Conservation (phyloP, 2,888 invertebrate genomes). For the Thecophora atra region DNA sequence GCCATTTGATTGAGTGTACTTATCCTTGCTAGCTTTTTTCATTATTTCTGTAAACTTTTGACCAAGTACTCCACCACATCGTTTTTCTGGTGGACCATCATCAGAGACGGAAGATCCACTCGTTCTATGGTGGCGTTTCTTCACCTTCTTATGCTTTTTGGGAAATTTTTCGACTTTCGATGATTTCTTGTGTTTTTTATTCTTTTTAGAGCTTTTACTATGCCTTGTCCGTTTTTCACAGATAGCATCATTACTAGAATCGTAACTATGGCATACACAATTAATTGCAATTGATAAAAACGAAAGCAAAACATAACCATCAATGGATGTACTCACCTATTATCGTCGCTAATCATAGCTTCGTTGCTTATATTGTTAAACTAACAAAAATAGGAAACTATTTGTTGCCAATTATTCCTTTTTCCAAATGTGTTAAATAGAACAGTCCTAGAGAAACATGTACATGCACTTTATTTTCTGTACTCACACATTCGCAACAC, state of each 20-base stretch:
- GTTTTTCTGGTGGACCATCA: constrained; percentile 44
- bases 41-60: constrained; percentile 64
- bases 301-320: constrained; percentile 45
- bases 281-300: constrained; percentile 28
- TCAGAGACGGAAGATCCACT: constrained; percentile 60
- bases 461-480: too few relatives aligned
- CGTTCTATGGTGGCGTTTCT: constrained; percentile 68
- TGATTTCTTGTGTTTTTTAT: constrained; percentile 75
- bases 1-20: constrained; percentile 53
- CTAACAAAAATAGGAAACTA: background rate
- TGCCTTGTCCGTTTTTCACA: constrained; percentile 55
- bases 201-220: constrained; percentile 63
- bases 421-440: too few relatives aligned
- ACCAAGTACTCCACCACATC: constrained; percentile 62
- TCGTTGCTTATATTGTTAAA: background rate
- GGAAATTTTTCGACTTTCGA: constrained; percentile 71
- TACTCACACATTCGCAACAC: too few relatives aligned
- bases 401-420: background rate
- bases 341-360: constrained; percentile 51
- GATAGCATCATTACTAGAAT: constrained; percentile 54
- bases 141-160: constrained; percentile 73
- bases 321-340: constrained; percentile 47
- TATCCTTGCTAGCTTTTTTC: constrained; percentile 58
- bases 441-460: background rate
- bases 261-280: constrained; percentile 50